Percentiles rank a stretch among this genome's conserved stretches.
These are phyloP conservation scores for Lagenorhynchus albirostris DNA, from an alignment of 2,113 vertebrate genomes.

Conservation along the genomic window DNA sequence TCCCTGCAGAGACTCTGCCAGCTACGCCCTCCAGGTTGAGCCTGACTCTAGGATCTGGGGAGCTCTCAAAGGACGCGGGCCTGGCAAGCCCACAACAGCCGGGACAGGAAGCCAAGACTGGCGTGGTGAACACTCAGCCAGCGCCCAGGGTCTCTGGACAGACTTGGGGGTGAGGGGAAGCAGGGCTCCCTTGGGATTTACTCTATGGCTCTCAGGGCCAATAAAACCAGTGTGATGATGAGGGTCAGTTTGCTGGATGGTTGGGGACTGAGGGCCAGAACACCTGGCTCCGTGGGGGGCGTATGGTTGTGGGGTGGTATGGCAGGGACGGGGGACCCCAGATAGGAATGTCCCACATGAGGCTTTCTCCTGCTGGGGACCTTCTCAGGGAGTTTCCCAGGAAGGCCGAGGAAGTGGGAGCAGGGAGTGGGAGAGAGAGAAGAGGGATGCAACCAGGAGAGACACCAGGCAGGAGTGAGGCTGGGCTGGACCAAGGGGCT, in stretches of 20 bases:
- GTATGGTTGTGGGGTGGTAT: background rate
- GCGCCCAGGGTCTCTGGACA: background rate
- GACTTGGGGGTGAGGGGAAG: slow-evolving; percentile 62
- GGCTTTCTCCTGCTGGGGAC: slow-evolving; percentile 28
- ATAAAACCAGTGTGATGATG: slow-evolving; percentile 60
- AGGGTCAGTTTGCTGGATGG: slow-evolving; percentile 52
- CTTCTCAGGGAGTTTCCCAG: slow-evolving; percentile 70
- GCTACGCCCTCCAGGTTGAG: background rate
- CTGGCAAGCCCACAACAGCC: background rate
- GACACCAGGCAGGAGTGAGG: background rate
- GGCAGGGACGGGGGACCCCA: background rate
- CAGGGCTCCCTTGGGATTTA: background rate
- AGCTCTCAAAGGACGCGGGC: background rate
- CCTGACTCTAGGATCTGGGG: slow-evolving; percentile 7
- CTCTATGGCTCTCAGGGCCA: slow-evolving; percentile 63
- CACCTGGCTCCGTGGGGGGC: background rate
- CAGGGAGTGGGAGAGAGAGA: background rate
- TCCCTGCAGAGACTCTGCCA: background rate
- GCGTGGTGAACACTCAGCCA: background rate
- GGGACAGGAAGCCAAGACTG: background rate
- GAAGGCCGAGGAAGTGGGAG: background rate
- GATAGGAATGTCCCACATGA: background rate
- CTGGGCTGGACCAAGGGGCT: background rate
- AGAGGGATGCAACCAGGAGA: background rate
- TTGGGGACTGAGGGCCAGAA: background rate